These are phyloP conservation scores for Gymnogyps californianus DNA, from an alignment of 2,113 vertebrate species.

Conservation along the genomic window DNA sequence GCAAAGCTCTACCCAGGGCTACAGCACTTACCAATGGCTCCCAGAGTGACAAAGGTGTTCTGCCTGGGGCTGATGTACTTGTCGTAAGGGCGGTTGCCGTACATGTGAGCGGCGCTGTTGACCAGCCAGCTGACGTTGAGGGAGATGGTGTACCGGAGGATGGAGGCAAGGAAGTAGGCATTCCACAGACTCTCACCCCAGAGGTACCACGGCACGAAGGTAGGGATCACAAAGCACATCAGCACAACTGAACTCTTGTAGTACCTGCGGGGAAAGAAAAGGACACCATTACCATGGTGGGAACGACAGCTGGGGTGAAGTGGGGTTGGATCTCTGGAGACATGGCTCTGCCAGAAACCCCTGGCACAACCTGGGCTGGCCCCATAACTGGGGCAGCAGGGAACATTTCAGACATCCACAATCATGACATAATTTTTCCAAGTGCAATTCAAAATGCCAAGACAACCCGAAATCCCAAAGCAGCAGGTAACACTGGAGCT, in stretches of 20 bases:
- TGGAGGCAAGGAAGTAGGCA: constrained; percentile 79
- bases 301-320: background rate
- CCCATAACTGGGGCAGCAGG: background rate
- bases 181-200: constrained; percentile 83
- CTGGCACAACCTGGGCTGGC: background rate
- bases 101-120: constrained; percentile 82
- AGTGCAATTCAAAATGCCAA: background rate
- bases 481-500: background rate
- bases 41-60: constrained; percentile 75
- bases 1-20: background rate
- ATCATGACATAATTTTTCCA: background rate
- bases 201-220: constrained; percentile 78
- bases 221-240: constrained; percentile 76
- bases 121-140: constrained; percentile 81
- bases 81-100: constrained; percentile 79
- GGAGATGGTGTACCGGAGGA: constrained; percentile 78
- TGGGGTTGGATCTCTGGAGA: background rate
- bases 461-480: background rate
- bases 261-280: constrained; percentile 46
- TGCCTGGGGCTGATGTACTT: constrained; percentile 77
- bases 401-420: background rate
- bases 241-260: constrained; percentile 72
- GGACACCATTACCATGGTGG: background rate
- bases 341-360: background rate
- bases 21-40: constrained; percentile 75